Base-by-base conservation (phyloP, 92 coral and sea anemone species). In the Palythoa heliodiscus region DNA sequence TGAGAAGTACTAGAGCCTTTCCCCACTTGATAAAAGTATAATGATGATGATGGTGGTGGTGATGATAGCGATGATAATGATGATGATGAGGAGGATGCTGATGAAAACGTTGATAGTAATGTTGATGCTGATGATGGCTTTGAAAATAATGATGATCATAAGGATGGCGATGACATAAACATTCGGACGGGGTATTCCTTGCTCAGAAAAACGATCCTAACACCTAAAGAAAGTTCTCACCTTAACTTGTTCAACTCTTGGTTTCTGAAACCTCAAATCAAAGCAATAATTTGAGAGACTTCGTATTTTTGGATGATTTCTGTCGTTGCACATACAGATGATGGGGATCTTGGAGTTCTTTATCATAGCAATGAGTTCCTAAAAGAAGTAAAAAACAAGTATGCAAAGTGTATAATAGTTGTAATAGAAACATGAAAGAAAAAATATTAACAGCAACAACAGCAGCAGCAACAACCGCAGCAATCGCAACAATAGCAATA, bases 241-340 rank as follows among this genome's bases (percentile, higher is more conserved):
- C 98, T 94, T 96, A 50, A 96, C 93, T 79, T 96, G 98, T 35
- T 96, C 98, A 38, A 96, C 95, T 48, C 96, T 88, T 24, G 98
- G 98, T 43, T 94, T 87, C 53, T 94, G 95, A 82, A 96, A 96
- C 35, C 98, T 90, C 57, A 96, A 88, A 86, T 96, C 98, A 91
- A 94, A 96, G 66, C 98, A 96, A 79, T 96, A 88, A 75, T 94
- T 96, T 15, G 98, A 95, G 63, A 96, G 91, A 71, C 98, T 94
- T 79, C 98, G 91, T 19, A 96, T 95, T 83, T 96, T 96, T 40
- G 88, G 96, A 80, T 97, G 95, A 89, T 96, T 96, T 22, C 98
- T 87, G 87, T 96, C 98, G 69, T 96, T 96, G 57, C 98, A 96
- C 98, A 96, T 92, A 86, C 98, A 96, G 38, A 96, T 94, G 60